phyloP scores from a whole-genome alignment of 2,888 invertebrate species.

The Eupithecia insigniata region DNA sequence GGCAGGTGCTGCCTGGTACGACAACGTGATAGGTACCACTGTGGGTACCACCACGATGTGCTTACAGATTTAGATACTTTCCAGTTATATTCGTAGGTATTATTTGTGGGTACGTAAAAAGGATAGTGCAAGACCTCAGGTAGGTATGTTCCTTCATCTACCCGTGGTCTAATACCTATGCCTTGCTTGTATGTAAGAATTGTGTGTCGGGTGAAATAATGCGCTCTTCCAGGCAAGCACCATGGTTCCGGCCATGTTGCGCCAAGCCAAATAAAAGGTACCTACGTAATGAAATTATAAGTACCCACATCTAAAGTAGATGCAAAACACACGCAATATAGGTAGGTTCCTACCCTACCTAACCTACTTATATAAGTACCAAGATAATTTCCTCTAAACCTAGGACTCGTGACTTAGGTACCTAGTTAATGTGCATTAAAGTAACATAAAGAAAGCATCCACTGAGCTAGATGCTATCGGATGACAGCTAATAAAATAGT shows the following conservation, averaged over 20 bases:
- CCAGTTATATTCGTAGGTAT: neutral
- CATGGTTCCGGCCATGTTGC: too few relatives aligned
- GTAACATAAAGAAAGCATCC: neutral
- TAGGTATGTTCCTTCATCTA: too few relatives aligned
- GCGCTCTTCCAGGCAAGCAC: too few relatives aligned
- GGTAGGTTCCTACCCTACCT: too few relatives aligned
- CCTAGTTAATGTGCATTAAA: neutral
- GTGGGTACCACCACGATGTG: too few relatives aligned
- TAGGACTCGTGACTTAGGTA: neutral
- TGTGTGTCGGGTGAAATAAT: too few relatives aligned
- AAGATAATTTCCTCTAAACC: neutral
- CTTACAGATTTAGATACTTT: slow-evolving; percentile 34
- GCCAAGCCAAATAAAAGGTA: too few relatives aligned
- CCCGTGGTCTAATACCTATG: too few relatives aligned
- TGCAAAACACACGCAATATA: too few relatives aligned
- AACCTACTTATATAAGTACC: neutral
- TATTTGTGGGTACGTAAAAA: neutral
- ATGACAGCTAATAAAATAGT: neutral
- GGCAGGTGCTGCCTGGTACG: slow-evolving; percentile 37
- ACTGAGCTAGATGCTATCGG: neutral
- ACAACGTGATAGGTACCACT: slow-evolving; percentile 37
- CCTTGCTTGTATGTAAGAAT: too few relatives aligned
- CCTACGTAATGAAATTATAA: too few relatives aligned
- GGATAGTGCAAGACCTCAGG: neutral
- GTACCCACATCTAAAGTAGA: too few relatives aligned